These are phyloP conservation scores for Girardinus metallicus DNA, from an alignment of 2,797 vertebrate species.

Conservation along the genomic window DNA sequence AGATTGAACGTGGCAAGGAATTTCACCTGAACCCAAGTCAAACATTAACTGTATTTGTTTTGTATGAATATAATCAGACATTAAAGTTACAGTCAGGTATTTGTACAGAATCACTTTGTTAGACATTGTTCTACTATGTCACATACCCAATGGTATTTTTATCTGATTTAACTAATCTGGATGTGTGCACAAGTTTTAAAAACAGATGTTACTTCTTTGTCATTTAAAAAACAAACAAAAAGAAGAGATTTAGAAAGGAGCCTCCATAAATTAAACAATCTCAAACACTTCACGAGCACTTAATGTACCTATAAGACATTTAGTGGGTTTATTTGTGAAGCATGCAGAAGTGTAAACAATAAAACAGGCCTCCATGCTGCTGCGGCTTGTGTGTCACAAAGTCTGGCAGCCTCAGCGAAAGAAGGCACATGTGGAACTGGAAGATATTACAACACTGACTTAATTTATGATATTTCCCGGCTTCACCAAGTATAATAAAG, in stretches of 20 bases:
- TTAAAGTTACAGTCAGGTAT: background rate
- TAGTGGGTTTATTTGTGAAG: constrained; percentile 47
- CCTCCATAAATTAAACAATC: constrained; percentile 2
- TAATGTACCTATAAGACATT: constrained; percentile 51
- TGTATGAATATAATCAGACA: background rate
- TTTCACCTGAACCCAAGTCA: background rate
- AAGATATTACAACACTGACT: constrained; percentile 14
- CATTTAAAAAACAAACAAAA: constrained; percentile 52
- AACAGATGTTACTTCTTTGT: constrained; percentile 46
- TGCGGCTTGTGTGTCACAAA: constrained; percentile 22
- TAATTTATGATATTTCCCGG: constrained; percentile 1
- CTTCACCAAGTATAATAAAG: constrained; percentile 7
- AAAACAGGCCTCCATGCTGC: background rate
- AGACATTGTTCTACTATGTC: no score
- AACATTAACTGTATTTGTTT: background rate
- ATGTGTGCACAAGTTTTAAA: constrained; percentile 42
- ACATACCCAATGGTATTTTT: background rate
- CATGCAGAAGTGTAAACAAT: constrained; percentile 14
- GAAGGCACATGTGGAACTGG: constrained; percentile 8
- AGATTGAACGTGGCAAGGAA: background rate
- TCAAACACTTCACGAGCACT: constrained; percentile 37
- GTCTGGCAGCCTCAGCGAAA: constrained; percentile 4
- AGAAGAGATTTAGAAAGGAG: constrained; percentile 12
- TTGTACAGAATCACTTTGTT: background rate
- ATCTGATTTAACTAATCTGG: constrained; percentile 57